Percentiles rank a stretch among this genome's conserved stretches.
Conservation (phyloP, 2,113 vertebrate genomes). For the Pholis gunnellus region DNA sequence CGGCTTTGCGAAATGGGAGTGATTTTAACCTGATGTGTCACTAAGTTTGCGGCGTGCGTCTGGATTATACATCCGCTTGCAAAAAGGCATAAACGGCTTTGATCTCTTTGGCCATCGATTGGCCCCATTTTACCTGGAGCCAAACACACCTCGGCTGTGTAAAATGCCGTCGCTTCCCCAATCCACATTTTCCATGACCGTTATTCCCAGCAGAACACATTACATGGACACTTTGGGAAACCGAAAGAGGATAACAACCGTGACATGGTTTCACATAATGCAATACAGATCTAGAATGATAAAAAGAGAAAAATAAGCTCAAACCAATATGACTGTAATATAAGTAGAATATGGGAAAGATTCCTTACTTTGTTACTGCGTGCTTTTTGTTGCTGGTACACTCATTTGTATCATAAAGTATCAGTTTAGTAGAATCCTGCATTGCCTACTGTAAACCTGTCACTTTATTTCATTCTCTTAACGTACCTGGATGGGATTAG, state of each 20-base stretch:
- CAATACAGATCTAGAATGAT: background rate
- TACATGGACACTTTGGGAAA: constrained; percentile 22
- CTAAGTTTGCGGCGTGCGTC: constrained; percentile 23
- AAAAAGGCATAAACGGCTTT: constrained; percentile 17
- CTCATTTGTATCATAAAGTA: background rate
- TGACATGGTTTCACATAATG: constrained; percentile 6
- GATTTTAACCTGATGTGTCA: constrained; percentile 42
- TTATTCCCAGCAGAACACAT: background rate
- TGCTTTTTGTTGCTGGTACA: background rate
- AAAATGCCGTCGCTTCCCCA: background rate
- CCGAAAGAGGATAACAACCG: background rate
- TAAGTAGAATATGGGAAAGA: background rate
- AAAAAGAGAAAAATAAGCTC: background rate
- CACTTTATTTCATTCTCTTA: constrained; percentile 9
- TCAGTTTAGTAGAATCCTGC: constrained; percentile 41
- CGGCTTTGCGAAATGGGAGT: constrained; percentile 37
- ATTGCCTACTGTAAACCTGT: constrained; percentile 37
- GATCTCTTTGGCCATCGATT: constrained; percentile 11
- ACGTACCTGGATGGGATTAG: constrained; percentile 32
- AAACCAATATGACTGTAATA: background rate
- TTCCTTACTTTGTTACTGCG: constrained; percentile 1
- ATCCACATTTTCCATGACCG: constrained; percentile 4
- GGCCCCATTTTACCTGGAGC: constrained; percentile 10
- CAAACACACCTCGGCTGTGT: constrained; percentile 10
- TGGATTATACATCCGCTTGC: constrained; percentile 15